Conservation (phyloP, 35 echinoderm and acorn worm species). For the Lytechinus variegatus region DNA sequence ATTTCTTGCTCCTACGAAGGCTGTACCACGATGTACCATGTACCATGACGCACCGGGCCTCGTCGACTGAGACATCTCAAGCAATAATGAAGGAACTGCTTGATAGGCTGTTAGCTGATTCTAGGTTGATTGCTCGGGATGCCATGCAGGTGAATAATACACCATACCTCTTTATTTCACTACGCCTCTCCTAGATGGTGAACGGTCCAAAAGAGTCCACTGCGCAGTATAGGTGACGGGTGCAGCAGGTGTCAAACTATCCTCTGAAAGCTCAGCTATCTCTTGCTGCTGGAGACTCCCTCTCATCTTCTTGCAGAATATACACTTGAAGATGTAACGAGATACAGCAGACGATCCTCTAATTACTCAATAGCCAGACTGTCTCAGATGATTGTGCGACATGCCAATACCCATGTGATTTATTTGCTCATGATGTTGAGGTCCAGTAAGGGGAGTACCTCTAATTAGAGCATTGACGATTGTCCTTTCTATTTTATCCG, state of each 20-base stretch:
- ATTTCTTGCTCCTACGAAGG: conserved; percentile 62
- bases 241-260: conserved; percentile 20
- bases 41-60: not conserved
- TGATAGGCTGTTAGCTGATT: conserved; percentile 13
- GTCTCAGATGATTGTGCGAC: not conserved
- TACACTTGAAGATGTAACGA: not conserved
- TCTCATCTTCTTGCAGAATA: conserved; percentile 3
- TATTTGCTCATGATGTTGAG: too few relatives aligned
- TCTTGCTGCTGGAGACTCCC: conserved; percentile 40
- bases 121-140: conserved; percentile 36
- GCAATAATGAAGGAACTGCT: too few relatives aligned
- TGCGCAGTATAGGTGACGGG: conserved; percentile 10
- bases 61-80: too few relatives aligned
- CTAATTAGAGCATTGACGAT: too few relatives aligned
- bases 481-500: too few relatives aligned
- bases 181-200: conserved; percentile 51
- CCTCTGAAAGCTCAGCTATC: conserved; percentile 53
- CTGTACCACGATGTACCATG: conserved; percentile 34
- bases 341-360: not conserved
- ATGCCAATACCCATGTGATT: not conserved
- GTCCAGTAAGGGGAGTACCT: too few relatives aligned
- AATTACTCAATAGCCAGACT: not conserved
- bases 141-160: conserved; percentile 65
- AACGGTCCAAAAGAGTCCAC: conserved; percentile 65
- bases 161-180: conserved; percentile 51